Conservation (phyloP, 2,888 invertebrate genomes). For the Nemotelus pantherinus region DNA sequence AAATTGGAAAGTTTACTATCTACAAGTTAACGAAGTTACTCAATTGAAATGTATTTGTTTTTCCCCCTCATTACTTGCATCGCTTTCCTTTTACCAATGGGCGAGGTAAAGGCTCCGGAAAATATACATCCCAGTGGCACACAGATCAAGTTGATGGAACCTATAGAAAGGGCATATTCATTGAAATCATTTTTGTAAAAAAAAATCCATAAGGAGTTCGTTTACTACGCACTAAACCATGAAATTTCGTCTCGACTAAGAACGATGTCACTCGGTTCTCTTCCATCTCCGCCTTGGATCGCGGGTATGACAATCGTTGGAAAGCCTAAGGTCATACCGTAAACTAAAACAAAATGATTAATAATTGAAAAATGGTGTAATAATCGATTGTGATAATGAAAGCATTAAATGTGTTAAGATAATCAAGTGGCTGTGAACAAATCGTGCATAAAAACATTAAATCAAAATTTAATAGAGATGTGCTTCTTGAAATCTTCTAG, state of each 20-base stretch:
- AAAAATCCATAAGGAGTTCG: background rate
- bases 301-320: conserved; percentile 84
- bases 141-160: conserved; percentile 81
- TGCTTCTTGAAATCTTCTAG: no score
- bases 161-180: conserved; percentile 62
- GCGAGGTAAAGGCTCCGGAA: conserved; percentile 77
- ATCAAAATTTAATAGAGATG: no score
- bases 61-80: conserved; percentile 70
- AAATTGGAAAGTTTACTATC: conserved; percentile 77
- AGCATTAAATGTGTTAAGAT: no score
- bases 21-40: conserved; percentile 51
- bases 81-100: conserved; percentile 75
- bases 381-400: background rate
- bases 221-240: conserved; percentile 73
- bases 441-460: no score
- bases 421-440: no score
- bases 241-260: conserved; percentile 74
- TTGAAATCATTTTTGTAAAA: background rate
- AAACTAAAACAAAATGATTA: conserved; percentile 64
- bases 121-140: conserved; percentile 82
- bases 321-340: conserved; percentile 84
- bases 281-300: conserved; percentile 68
- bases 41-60: background rate
- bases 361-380: background rate
- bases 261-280: conserved; percentile 64